Conservation (phyloP, 2,888 invertebrate genomes). For the Nomada ruficornis region DNA sequence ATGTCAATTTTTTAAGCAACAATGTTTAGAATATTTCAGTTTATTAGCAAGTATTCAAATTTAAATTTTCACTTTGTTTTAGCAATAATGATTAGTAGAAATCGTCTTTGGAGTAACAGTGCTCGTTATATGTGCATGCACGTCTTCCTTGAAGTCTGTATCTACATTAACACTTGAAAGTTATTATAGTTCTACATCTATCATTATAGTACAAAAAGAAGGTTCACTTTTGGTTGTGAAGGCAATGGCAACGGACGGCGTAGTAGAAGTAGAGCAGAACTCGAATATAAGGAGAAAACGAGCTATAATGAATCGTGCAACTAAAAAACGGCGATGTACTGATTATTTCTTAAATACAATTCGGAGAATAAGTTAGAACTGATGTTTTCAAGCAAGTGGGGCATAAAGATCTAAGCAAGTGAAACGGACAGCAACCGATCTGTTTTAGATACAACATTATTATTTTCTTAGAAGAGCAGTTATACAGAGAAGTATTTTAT, state of each 20-base stretch:
- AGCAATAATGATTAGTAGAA: not conserved
- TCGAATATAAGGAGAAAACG: slow-evolving; percentile 11
- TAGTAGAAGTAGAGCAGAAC: slow-evolving; percentile 32
- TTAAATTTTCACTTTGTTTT: not conserved
- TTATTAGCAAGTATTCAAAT: not conserved
- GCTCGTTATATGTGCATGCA: not conserved
- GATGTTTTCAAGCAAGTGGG: not conserved
- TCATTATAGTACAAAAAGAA: not conserved
- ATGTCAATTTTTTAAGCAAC: no score
- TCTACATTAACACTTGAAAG: not conserved
- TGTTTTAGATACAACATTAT: not conserved
- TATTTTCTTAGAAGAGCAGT: not conserved
- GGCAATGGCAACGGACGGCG: not conserved
- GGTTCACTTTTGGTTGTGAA: not conserved
- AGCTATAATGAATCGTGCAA: slow-evolving; percentile 7
- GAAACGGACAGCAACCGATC: not conserved
- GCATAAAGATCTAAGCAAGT: not conserved
- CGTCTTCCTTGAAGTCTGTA: not conserved
- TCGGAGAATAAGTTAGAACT: not conserved
- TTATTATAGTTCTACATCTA: not conserved
- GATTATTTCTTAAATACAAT: slow-evolving; percentile 8
- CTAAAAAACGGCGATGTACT: slow-evolving; percentile 3
- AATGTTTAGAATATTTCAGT: no score
- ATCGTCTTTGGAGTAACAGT: not conserved
- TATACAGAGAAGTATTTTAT: no score